Evolutionary conservation across 2,888 invertebrate species (phyloP), one percentile per base, ranked within the genome.

Genomic region (Hemithea aestivaria): DNA sequence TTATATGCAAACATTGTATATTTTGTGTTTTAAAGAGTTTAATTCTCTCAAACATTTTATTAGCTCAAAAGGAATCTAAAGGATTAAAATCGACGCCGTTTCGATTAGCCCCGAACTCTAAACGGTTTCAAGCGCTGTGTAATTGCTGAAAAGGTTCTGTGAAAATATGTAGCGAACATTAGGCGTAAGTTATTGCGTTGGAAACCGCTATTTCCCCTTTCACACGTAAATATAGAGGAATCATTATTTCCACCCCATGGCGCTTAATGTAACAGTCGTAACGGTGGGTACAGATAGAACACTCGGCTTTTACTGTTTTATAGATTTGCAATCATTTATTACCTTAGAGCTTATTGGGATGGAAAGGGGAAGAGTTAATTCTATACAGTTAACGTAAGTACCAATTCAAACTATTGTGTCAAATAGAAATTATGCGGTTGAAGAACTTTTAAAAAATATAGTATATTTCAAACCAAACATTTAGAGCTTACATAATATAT

Each of bases 161-260:
- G 16, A 27, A 27, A 39, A 33, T 27, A 32, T 34, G 28, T 33
- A 36, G 33, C 36, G 39, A 23, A 33, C 35, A 25, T 30, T 40
- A 27, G 20, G 16, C 29, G 27, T 29, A 44, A 44, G 21, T 30
- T 32, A 35, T 24, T 30, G 35, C 25, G 27, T 27, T 24, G 23
- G 32, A 27, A 32, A 40, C 27, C 25, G 16, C 31, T 27, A 20
- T 35, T 32, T 32, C 12, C 35, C 35, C 11, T 33, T 35, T 21
- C 11, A 27, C 25, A 38, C 20, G 27, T 32, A 35, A 34, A 42
- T 37, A 34, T 42, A 16, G 16, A 16, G 29, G 33, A 38, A 38
- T 32, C 38, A 35, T 38, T 38, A 38, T 35, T 38, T 35, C 34
- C 28, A 43, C 32, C 34, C 27, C 37, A 21, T 38, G 33, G 16